These are phyloP conservation scores for Leptatherina wallacei DNA, from an alignment of 2,797 vertebrate genomes.

Conservation along the genomic window DNA sequence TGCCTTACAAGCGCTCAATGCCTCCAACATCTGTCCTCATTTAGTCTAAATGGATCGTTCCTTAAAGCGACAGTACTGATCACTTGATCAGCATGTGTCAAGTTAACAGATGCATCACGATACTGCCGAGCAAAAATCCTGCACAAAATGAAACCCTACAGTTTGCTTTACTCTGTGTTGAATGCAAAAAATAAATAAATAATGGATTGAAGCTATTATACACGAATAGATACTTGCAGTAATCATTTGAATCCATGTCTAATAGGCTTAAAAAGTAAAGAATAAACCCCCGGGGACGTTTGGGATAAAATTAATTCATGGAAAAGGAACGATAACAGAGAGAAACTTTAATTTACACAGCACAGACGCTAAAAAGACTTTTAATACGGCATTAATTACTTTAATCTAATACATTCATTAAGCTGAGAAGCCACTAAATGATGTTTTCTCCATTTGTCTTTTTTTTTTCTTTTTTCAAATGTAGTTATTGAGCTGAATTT, in stretches of 20 bases:
- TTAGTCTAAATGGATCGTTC: constrained; percentile 58
- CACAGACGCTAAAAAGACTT: neutral
- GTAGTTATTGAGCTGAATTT: neutral
- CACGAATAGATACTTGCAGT: neutral
- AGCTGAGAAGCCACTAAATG: constrained; percentile 3
- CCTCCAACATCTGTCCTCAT: constrained; percentile 66
- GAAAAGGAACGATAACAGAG: neutral
- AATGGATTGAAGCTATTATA: constrained; percentile 15
- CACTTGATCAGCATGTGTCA: constrained; percentile 58
- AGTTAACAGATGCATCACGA: constrained; percentile 50
- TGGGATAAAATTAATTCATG: constrained; percentile 6
- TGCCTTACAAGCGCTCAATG: constrained; percentile 23
- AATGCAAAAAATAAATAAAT: constrained; percentile 2
- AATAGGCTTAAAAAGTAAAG: neutral
- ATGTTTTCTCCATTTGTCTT: neutral
- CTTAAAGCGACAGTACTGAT: constrained; percentile 72
- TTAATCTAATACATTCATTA: neutral
- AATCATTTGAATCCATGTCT: neutral
- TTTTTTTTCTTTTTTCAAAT: neutral
- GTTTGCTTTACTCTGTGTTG: constrained; percentile 3
- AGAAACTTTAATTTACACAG: neutral
- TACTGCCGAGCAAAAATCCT: constrained; percentile 4
- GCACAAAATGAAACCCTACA: constrained; percentile 20
- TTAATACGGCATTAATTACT: neutral
- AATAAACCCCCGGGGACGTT: constrained; percentile 12